Evolutionary conservation across 2,797 vertebrate genomes (phyloP).

Genomic region (Sternarchorhynchus goeldii): DNA sequence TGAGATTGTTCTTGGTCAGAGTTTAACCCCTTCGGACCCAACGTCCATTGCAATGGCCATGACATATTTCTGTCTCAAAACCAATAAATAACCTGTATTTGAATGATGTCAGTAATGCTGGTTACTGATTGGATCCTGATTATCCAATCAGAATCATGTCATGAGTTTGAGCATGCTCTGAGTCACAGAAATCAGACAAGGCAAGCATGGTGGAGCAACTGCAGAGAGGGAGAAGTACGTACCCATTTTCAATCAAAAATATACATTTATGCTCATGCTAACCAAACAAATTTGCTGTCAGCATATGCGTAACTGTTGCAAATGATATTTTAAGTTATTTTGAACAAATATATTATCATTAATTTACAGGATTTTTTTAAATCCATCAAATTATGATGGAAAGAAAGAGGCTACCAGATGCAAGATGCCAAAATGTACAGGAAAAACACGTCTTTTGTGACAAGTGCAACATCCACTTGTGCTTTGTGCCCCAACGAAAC

Average conservation of each 20-base stretch:
- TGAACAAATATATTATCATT: not conserved
- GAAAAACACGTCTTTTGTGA: not conserved
- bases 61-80: constrained; percentile 19
- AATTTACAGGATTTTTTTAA: too few relatives aligned
- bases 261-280: constrained; percentile 18
- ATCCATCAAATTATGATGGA: too few relatives aligned
- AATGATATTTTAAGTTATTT: not conserved
- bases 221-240: constrained; percentile 9
- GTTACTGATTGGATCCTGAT: constrained; percentile 14
- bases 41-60: constrained; percentile 26
- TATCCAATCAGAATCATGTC: constrained; percentile 22
- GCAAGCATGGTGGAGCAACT: constrained; percentile 23
- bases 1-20: constrained; percentile 21
- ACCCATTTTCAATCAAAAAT: constrained; percentile 2
- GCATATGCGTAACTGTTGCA: not conserved
- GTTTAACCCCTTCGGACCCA: constrained; percentile 11
- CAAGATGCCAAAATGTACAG: not conserved
- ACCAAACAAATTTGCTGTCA: constrained; percentile 15
- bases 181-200: constrained; percentile 23
- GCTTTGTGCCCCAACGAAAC: constrained; percentile 4
- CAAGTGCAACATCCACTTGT: not conserved
- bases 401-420: constrained; percentile 9
- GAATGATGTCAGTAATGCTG: not conserved
- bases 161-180: constrained; percentile 19
- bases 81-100: constrained; percentile 16